Base-by-base conservation (phyloP, 2,888 invertebrate genomes). In the Cetonia aurata region DNA sequence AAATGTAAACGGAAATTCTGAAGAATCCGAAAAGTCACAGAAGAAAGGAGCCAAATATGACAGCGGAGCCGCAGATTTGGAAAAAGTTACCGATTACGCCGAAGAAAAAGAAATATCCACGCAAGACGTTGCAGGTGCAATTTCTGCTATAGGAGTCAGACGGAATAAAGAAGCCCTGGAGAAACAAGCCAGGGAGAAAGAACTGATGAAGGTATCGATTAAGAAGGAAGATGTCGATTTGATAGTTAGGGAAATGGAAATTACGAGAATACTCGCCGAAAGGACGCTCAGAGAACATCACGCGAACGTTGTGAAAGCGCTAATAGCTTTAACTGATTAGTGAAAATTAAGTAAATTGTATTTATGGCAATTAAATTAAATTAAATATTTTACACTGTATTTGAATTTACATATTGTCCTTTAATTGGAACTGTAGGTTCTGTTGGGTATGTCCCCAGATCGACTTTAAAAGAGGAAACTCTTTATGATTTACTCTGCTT, bases 141-240 rank as follows among this genome's bases (percentile, higher is more conserved):
- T 98, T 79, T 93, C 94, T 72, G 90, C 96, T 76, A 96, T 98
- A 79, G 96, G 95, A 53, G 96, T 96, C 80, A 90, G 94, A 82
- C 89, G 96, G 79, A 94, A 93, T 80, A 94, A 95, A 84, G 97
- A 97, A 86, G 93, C 93, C 53, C 93, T 94, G 33, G 95, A 95
- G 80, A 94, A 94, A 82, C 91, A 94, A 82, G 96, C 94, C 74
- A 93, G 95, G 83, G 98, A 98, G 85, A 93, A 93, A 78, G 98
- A 98, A 86, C 87, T 98, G 46, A 90, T 95, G 74, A 96, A 96
- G 87, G 93, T 98, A 69, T 93, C 94, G 67, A 97, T 99, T 15
- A 96, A 93, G 83, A 98, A 97, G 83, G 98, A 98, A 87, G 98
- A 99, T 84, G 96, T 99, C 75, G 98, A 98, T 87, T 87, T 98